A percentile compares a stretch with the other conserved stretches of the same genome.
Evolutionary conservation across 53 echinoderm and acorn worm species (phyloP).

Genomic region (Holothuria leucospilota): DNA sequence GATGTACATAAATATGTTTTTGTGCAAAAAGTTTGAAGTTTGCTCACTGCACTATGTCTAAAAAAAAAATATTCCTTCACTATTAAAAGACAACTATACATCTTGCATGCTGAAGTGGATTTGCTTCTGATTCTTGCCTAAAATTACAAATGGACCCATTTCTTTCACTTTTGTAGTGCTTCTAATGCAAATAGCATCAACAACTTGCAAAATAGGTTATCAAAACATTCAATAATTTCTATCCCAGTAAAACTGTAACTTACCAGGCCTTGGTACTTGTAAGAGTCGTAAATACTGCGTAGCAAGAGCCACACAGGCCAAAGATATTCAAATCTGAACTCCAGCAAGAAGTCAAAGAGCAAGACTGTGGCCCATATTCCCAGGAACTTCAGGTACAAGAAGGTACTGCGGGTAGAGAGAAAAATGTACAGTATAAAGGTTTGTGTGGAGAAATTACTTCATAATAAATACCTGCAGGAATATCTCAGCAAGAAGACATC

Average conservation of each 20-base stretch:
- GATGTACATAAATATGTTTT: too few relatives aligned
- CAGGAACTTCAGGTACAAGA: slow-evolving; percentile 98
- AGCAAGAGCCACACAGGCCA: slow-evolving; percentile 97
- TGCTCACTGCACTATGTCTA: too few relatives aligned
- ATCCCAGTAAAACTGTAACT: slow-evolving; percentile 22
- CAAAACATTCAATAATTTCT: too few relatives aligned
- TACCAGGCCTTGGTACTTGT: slow-evolving; percentile 98
- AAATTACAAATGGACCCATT: not conserved
- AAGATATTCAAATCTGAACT: slow-evolving; percentile 99
- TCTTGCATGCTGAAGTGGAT: too few relatives aligned
- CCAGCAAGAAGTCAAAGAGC: slow-evolving; percentile 96
- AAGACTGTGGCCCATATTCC: slow-evolving; percentile 98
- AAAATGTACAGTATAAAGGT: not conserved
- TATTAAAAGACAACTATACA: too few relatives aligned
- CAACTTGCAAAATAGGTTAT: too few relatives aligned
- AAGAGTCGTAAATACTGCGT: slow-evolving; percentile 98
- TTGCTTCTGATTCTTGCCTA: not conserved
- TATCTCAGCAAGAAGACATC: too few relatives aligned
- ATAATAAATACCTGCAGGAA: too few relatives aligned
- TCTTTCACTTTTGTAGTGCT: too few relatives aligned
- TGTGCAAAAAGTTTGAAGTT: too few relatives aligned
- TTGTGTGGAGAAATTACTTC: not conserved
- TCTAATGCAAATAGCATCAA: too few relatives aligned
- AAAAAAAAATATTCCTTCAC: too few relatives aligned
- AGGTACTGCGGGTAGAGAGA: slow-evolving; percentile 75